Conservation (phyloP, 2,888 invertebrate genomes). For the Ichneumon xanthorius region DNA sequence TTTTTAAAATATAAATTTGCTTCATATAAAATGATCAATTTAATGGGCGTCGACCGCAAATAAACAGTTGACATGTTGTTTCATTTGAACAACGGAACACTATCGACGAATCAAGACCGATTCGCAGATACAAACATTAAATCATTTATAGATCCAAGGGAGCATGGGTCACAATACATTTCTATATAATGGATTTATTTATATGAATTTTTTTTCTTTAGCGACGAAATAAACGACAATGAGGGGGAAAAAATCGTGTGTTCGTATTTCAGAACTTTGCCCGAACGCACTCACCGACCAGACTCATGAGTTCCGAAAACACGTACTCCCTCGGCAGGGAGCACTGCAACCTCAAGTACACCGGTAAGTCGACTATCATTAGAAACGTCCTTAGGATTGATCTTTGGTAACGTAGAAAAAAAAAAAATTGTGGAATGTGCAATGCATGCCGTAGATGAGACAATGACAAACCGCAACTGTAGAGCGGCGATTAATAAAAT, state of each 20-base stretch:
- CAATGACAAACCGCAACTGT: neutral
- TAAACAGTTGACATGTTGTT: no score
- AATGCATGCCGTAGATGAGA: neutral
- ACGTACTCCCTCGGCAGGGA: conserved; percentile 83
- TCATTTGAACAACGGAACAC: neutral
- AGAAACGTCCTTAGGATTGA: neutral
- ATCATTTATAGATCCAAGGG: no score
- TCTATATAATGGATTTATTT: conserved; percentile 15
- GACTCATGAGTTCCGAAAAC: conserved; percentile 84
- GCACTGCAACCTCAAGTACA: conserved; percentile 83
- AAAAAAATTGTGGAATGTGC: no score
- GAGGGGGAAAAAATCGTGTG: conserved; percentile 1
- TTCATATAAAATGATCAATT: no score
- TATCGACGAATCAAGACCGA: no score
- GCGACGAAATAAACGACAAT: neutral
- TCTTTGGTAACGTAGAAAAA: neutral
- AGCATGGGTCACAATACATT: no score
- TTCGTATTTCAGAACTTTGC: conserved; percentile 83
- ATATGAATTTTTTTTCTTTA: neutral
- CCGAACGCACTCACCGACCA: conserved; percentile 83
- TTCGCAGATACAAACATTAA: no score
- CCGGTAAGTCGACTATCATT: conserved; percentile 77
- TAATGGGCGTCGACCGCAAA: no score
- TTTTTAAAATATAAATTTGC: neutral
- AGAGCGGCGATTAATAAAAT: neutral